Evolutionary conservation across 1,140 invertebrate genomes (phyloP).

Genomic region (Chionoecetes opilio): DNA sequence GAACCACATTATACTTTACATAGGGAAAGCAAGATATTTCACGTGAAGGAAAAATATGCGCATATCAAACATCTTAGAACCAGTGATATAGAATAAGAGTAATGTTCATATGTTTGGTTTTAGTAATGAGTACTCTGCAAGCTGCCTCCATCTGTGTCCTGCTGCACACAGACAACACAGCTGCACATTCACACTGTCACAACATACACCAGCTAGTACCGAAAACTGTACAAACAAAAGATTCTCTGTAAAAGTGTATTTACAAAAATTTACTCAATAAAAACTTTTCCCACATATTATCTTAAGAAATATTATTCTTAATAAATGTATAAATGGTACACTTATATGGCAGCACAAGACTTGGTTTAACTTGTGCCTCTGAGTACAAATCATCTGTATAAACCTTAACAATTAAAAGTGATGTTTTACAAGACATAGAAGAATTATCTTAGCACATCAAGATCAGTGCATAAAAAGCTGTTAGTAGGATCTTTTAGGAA

Average conservation of each 20-base stretch:
- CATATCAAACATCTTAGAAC: neutral
- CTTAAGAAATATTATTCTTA: constrained; percentile 77
- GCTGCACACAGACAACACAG: constrained; percentile 64
- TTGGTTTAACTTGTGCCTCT: constrained; percentile 73
- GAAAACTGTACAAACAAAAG: constrained; percentile 80
- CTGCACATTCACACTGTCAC: constrained; percentile 78
- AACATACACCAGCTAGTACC: constrained; percentile 78
- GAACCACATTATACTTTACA: neutral
- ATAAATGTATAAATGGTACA: constrained; percentile 78
- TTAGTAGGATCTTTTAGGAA: constrained; percentile 79
- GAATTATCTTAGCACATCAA: constrained; percentile 62
- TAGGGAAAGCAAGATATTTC: neutral
- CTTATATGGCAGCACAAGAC: constrained; percentile 78
- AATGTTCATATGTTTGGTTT: neutral
- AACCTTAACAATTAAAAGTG: constrained; percentile 78
- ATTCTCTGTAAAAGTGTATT: constrained; percentile 78
- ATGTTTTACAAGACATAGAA: constrained; percentile 79
- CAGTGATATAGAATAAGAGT: neutral
- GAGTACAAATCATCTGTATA: constrained; percentile 77
- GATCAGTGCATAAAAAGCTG: constrained; percentile 75
- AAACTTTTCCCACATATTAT: constrained; percentile 74
- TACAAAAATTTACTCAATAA: constrained; percentile 75
- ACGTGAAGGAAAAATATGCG: neutral
- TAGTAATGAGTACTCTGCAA: constrained; percentile 63
- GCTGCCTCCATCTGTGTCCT: constrained; percentile 65